These are phyloP conservation scores for Agriopis marginaria DNA, from an alignment of 2,888 invertebrate species.

Conservation along the genomic window DNA sequence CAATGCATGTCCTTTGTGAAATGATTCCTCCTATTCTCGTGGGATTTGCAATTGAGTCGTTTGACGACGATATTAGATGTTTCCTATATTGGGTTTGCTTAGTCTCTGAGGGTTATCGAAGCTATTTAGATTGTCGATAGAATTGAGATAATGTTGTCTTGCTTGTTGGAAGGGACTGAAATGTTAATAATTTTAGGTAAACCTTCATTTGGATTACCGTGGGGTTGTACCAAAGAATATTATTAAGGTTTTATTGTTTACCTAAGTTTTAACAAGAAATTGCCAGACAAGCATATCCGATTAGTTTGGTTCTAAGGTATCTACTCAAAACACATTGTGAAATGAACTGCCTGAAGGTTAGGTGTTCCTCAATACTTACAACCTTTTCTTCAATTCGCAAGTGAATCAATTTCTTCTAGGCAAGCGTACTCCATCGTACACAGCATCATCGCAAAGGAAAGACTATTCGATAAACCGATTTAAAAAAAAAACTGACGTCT, in stretches of 20 bases:
- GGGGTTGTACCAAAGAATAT: not conserved
- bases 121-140: conserved; percentile 19
- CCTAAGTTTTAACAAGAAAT: not conserved
- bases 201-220: not conserved
- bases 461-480: too few species aligned
- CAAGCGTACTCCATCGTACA: too few species aligned
- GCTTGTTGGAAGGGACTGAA: conserved; percentile 12
- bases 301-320: not conserved
- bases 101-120: conserved; percentile 39
- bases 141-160: conserved; percentile 12
- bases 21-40: conserved; percentile 48
- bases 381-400: too few species aligned
- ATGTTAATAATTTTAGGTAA: conserved; percentile 7
- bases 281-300: not conserved
- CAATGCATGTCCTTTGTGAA: conserved; percentile 57
- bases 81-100: conserved; percentile 40
- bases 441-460: too few species aligned
- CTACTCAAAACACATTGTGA: not conserved
- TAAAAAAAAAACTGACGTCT: too few species aligned
- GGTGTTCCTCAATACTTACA: too few species aligned
- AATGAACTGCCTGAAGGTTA: too few species aligned
- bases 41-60: conserved; percentile 54
- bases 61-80: conserved; percentile 48
- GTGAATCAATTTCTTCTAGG: too few species aligned
- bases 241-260: not conserved